Evolutionary conservation across 2,113 vertebrate genomes (phyloP).

Genomic region (Spea multiplicata): DNA sequence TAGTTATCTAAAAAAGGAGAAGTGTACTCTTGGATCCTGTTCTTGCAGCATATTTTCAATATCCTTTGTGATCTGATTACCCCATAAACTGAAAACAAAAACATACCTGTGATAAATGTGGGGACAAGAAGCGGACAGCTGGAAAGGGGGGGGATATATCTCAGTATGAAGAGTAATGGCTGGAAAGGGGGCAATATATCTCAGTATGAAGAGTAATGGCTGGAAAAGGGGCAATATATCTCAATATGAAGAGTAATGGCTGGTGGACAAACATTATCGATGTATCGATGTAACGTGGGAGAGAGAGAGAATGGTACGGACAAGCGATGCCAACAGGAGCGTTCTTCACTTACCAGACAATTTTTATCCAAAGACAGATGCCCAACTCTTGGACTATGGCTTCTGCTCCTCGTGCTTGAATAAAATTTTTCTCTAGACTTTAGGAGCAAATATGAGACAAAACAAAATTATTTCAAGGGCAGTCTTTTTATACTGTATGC

Average conservation of each 20-base stretch:
- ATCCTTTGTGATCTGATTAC: constrained; percentile 62
- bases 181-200: too few species aligned
- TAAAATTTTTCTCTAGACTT: constrained; percentile 82
- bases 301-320: neutral
- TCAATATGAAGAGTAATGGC: too few species aligned
- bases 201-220: too few species aligned
- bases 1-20: constrained; percentile 63
- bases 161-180: too few species aligned
- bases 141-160: neutral
- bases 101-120: neutral
- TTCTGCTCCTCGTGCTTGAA: constrained; percentile 66
- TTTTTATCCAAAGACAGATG: constrained; percentile 63
- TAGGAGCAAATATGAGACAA: neutral
- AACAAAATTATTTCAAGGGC: neutral
- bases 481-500: too few species aligned
- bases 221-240: neutral
- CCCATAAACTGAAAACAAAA: constrained; percentile 76
- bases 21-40: constrained; percentile 75
- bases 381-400: constrained; percentile 64
- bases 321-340: neutral
- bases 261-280: too few species aligned
- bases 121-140: accelerated
- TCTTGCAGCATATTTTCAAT: constrained; percentile 54
- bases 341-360: constrained; percentile 71
- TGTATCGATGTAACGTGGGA: too few species aligned